Percentiles rank a stretch among this genome's conserved stretches.
Conservation (phyloP, 2,888 invertebrate species). For the Melieria crassipennis region DNA sequence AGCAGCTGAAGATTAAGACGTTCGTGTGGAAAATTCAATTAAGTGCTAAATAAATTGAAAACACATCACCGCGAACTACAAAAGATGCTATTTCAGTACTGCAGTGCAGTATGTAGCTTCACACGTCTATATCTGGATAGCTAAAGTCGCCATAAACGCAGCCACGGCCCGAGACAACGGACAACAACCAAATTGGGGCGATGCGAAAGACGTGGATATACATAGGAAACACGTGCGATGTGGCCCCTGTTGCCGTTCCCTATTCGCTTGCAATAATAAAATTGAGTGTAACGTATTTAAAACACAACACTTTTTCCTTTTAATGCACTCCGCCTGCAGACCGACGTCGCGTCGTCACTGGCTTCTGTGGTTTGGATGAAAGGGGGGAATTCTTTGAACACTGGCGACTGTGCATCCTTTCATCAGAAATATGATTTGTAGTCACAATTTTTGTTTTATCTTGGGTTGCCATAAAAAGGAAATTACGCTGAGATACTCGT, state of each 20-base stretch:
- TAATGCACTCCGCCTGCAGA: slow-evolving; percentile 16
- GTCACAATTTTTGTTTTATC: too few species aligned
- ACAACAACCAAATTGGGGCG: too few species aligned
- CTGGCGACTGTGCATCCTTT: slow-evolving; percentile 1
- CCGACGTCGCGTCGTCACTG: background rate
- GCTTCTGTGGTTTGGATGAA: background rate
- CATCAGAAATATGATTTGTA: slow-evolving; percentile 6
- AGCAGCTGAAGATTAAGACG: background rate
- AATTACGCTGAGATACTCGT: too few species aligned
- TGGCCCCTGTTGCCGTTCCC: background rate
- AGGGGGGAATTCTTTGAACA: background rate
- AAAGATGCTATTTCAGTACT: background rate
- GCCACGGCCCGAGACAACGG: too few species aligned
- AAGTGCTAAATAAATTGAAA: background rate
- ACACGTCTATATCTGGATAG: background rate
- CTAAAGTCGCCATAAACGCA: too few species aligned
- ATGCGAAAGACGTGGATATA: too few species aligned
- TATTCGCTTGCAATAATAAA: background rate
- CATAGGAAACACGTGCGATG: too few species aligned
- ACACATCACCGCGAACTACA: too few species aligned
- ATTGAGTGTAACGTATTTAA: slow-evolving; percentile 8
- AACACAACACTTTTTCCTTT: slow-evolving; percentile 18
- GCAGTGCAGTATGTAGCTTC: background rate
- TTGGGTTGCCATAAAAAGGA: too few species aligned
- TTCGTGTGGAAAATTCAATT: slow-evolving; percentile 22